Base-by-base conservation (phyloP, 2,888 invertebrate genomes). In the Eupeodes luniger region DNA sequence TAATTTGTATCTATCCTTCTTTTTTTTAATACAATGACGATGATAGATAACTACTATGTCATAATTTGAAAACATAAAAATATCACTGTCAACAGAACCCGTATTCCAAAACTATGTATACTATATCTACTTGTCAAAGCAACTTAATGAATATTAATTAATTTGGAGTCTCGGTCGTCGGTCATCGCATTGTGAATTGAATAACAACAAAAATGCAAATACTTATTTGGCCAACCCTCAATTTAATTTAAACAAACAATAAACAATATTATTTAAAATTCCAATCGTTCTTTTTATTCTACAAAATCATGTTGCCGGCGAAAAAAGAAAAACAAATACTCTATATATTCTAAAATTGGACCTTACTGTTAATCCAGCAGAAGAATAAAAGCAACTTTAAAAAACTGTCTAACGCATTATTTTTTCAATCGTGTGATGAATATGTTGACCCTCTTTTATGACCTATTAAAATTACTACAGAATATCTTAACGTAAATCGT, bases 231-330 rank as follows among this genome's bases (percentile, higher is more conserved):
- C 40, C 51, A 66, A 59, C 49, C 40, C 64, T 57, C 62, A 51
- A 62, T 9, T 7, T 75, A 51, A 40, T 36, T 72, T 77, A 70
- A 77, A 70, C 70, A 81, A 70, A 72, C 64, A 85, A 77, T 47
- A 5, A n/a, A 4, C 19, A 70, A 2, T 36, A 40, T n/a, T 7
- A 14, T 79, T 80, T 80, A 14, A 75, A 80, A 84, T 84, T 84
- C 69, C 27, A 11, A 69, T 80, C 84, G 49, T 74, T 40, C 27
- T 16, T 5, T 49, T 5, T 49, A 40, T 19, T 53, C 19, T 27
- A 40, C 40, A 44, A 57, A 70, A 40, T 14, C 57, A 27, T 57
- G 36, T 49, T 7, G 40, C 40, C 16, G 19, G 49, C 36, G 64
- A 78, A 59, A 62, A 19, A 69, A 49, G 34, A 61, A 53, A 44